Percentiles rank a stretch among this genome's conserved stretches.
phyloP scores from a whole-genome alignment of 2,888 invertebrate genomes.

The Cheilosia grossa region DNA sequence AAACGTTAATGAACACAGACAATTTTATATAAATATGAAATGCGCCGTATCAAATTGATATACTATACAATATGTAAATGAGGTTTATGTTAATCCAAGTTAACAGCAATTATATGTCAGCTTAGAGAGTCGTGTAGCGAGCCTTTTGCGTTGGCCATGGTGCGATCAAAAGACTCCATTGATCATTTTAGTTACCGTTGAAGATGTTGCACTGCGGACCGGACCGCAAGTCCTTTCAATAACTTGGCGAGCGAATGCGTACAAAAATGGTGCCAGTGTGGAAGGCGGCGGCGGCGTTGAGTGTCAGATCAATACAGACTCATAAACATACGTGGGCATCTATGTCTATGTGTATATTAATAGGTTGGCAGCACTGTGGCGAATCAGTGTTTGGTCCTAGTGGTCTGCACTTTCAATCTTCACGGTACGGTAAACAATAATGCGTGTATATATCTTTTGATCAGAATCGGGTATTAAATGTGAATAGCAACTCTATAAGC shows the following conservation, averaged over 20 bases:
- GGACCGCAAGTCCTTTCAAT: too few relatives aligned
- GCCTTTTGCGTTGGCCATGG: constrained; percentile 45
- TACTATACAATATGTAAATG: constrained; percentile 31
- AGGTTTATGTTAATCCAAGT: constrained; percentile 45
- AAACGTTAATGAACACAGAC: constrained; percentile 20
- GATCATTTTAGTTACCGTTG: constrained; percentile 1
- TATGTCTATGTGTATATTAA: neutral
- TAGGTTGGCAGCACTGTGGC: constrained; percentile 54
- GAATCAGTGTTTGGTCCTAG: constrained; percentile 14
- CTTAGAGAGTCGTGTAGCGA: constrained; percentile 49
- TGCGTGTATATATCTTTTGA: neutral
- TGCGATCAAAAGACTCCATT: constrained; percentile 38
- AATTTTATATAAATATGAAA: constrained; percentile 22
- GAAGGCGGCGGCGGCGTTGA: constrained; percentile 6
- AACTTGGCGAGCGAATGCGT: constrained; percentile 12
- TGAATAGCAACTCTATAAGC: constrained; percentile 13
- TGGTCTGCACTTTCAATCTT: constrained; percentile 26
- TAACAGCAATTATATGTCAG: constrained; percentile 58
- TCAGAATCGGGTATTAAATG: neutral
- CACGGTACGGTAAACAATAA: neutral
- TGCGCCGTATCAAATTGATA: constrained; percentile 50
- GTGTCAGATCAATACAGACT: neutral
- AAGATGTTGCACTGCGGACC: neutral
- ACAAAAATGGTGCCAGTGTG: constrained; percentile 31
- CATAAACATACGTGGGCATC: neutral